phyloP scores from a whole-genome alignment of 2,888 invertebrate species.

The Apamea epomidion region DNA sequence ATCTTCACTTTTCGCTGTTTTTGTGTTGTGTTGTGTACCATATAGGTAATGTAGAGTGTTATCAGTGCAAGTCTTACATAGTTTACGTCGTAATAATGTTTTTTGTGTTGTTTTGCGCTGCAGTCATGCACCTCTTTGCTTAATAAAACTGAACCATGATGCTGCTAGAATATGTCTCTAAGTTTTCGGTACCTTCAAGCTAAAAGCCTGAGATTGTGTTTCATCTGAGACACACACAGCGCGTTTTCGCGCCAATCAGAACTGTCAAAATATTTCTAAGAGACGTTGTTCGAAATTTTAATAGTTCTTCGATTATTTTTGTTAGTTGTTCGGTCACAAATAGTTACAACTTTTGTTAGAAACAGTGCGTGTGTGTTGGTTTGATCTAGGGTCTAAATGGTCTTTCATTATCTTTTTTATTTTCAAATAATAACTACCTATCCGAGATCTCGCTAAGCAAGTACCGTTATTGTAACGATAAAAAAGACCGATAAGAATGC shows the following conservation, averaged over 20 bases:
- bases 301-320: neutral
- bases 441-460: too few species aligned
- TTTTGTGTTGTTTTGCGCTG: conserved; percentile 16
- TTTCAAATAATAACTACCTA: too few species aligned
- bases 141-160: neutral
- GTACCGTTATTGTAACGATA: neutral
- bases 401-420: too few species aligned
- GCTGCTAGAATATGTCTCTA: neutral
- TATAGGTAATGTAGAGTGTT: conserved; percentile 30
- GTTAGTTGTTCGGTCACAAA: neutral
- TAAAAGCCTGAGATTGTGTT: neutral
- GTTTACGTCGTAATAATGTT: conserved; percentile 15
- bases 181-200: neutral
- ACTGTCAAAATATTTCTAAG: neutral
- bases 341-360: neutral
- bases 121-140: neutral
- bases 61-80: conserved; percentile 38
- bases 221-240: neutral
- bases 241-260: neutral
- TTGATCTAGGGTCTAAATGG: neutral
- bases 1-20: conserved; percentile 48
- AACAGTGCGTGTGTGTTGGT: neutral
- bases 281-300: neutral
- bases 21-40: conserved; percentile 31
- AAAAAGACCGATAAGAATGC: conserved; percentile 4